phyloP scores from a whole-genome alignment of 2,797 vertebrate genomes.

The Periophthalmus magnuspinnatus region DNA sequence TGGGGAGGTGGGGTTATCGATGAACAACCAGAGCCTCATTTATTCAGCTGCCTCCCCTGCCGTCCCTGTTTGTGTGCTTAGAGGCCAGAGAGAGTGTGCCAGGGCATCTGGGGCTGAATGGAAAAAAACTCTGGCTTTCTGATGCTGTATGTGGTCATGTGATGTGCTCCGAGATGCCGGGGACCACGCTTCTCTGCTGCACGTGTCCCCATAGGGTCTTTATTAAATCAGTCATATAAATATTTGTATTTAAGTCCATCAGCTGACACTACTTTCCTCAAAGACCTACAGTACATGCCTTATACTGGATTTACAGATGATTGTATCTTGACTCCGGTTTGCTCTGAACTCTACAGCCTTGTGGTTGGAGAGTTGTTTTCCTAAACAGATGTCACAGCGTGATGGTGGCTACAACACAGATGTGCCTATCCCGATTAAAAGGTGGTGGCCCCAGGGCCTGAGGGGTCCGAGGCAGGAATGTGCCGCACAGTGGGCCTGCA shows the following conservation, averaged over 20 bases:
- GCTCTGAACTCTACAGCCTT: slow-evolving; percentile 7
- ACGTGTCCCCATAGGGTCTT: slow-evolving; percentile 8
- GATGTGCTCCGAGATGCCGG: slow-evolving; percentile 18
- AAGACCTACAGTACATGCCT: neutral
- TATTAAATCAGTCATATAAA: neutral
- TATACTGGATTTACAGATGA: neutral
- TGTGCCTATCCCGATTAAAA: slow-evolving; percentile 44
- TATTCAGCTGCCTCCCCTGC: slow-evolving; percentile 69
- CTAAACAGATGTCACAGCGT: slow-evolving; percentile 38
- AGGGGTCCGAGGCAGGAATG: slow-evolving; percentile 61
- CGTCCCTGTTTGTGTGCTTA: slow-evolving; percentile 61
- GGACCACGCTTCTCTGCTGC: slow-evolving; percentile 9
- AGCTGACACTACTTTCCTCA: neutral
- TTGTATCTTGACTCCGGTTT: neutral
- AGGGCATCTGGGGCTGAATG: slow-evolving; percentile 50
- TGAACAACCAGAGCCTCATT: slow-evolving; percentile 55
- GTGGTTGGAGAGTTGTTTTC: slow-evolving; percentile 25
- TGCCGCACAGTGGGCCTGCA: slow-evolving; percentile 46
- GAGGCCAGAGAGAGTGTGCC: slow-evolving; percentile 51
- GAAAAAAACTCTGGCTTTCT: slow-evolving; percentile 42
- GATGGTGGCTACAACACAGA: slow-evolving; percentile 55
- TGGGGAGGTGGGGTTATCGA: slow-evolving; percentile 26
- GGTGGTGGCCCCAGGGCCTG: slow-evolving; percentile 28
- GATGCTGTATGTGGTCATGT: slow-evolving; percentile 31
- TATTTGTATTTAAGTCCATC: neutral